Evolutionary conservation across 2,113 vertebrate species (phyloP).

Genomic region (Protobothrops mucrosquamatus): DNA sequence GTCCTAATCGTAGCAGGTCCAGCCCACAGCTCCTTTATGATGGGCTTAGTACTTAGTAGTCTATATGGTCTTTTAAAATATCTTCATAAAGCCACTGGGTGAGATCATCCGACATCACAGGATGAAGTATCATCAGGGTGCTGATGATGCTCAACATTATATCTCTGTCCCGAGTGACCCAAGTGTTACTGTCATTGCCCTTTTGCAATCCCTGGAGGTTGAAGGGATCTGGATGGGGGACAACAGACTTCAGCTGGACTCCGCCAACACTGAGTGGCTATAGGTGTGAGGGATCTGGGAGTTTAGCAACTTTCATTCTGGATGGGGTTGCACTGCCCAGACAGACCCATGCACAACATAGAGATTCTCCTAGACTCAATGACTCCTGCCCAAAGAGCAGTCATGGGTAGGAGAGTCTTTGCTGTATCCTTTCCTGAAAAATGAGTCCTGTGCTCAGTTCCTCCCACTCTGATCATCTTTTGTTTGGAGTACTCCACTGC

Average conservation of each 20-base stretch:
- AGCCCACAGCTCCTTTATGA: not conserved
- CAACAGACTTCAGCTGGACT: not conserved
- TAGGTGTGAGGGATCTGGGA: not conserved
- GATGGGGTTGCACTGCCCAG: not conserved
- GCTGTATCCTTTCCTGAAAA: no score
- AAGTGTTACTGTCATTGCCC: not conserved
- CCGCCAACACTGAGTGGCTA: not conserved
- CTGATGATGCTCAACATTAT: not conserved
- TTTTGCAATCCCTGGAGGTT: not conserved
- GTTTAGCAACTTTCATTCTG: not conserved
- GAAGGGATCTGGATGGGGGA: not conserved
- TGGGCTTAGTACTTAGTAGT: not conserved
- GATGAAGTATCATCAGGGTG: not conserved
- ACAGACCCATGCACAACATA: no score
- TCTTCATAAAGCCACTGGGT: not conserved
- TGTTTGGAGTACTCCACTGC: not conserved
- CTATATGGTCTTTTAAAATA: not conserved
- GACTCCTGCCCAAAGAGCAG: no score
- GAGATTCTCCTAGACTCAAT: no score
- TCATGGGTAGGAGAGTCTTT: no score
- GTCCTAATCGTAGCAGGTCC: not conserved
- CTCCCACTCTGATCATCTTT: no score
- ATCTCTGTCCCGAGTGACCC: not conserved
- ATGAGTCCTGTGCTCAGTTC: no score
- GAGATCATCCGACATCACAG: not conserved